Base-by-base conservation (phyloP, 53 echinoderm and acorn worm species). In the Holothuria scabra region DNA sequence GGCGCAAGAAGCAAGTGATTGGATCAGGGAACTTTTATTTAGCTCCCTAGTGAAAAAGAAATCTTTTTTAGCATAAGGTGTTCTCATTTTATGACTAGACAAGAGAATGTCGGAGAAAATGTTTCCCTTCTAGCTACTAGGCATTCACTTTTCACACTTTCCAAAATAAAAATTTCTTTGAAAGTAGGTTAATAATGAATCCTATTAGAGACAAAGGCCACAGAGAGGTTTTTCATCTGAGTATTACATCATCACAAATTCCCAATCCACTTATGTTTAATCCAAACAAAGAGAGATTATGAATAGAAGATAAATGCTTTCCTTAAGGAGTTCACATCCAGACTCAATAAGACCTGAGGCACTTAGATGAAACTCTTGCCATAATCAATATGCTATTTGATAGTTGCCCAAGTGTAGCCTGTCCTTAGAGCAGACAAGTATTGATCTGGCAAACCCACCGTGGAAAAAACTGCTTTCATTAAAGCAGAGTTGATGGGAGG, bases 331-430 rank as follows among this genome's bases (percentile, higher is more conserved):
- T 78, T 78, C 78, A 31, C 48, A 38, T 52, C 52, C 56, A 57
- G 78, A 31, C 78, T 57, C 56, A 33, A 30, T 31, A 56, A 58
- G 78, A 78, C 78, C 78, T 31, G 32, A 19, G 78, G 78, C 78
- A 78, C 78, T 78, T 78, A 78, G 78, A 56, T 78, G 78, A 78
- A 78, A 78, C 78, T 58, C 78, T 78, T 78, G 78, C 78, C 78
- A 78, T 78, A 78, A 78, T 78, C 78, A 78, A 78, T 78, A 78
- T 58, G 78, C 78, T 78, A 78, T 58, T 78, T 78, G 78, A 78
- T 78, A 78, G 78, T 78, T 56, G 59, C 78, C 56, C 59, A 58
- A 78, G 78, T 78, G 78, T 58, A 58, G 78, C 78, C 78, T 78
- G 59, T 78, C 78, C 78, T 58, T 55, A 56, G 78, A 78, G 78